A percentile compares a stretch with the other conserved stretches of the same genome.
phyloP scores from a whole-genome alignment of 1,140 invertebrate species.

The Zaprionus inermis region DNA sequence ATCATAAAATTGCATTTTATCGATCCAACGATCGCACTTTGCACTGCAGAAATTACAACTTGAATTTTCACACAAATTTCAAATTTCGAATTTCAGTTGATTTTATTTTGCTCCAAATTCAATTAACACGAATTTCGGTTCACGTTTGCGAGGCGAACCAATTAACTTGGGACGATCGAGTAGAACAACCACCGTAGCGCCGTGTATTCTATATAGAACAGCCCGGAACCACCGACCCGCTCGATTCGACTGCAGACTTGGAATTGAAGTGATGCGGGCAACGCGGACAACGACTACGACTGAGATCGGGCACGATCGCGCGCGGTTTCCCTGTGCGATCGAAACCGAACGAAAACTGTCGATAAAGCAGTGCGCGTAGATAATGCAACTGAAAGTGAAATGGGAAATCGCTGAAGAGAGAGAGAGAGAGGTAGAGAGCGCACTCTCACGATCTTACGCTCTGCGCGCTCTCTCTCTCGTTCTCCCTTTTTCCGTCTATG shows the following conservation, averaged over 20 bases:
- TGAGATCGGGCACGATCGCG: slow-evolving; percentile 29
- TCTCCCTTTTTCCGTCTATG: too few relatives aligned
- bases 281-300: neutral
- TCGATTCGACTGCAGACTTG: slow-evolving; percentile 69
- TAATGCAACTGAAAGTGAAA: slow-evolving; percentile 37
- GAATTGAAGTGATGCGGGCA: slow-evolving; percentile 57
- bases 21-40: neutral
- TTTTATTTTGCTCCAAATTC: slow-evolving; percentile 6
- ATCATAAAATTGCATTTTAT: slow-evolving; percentile 2
- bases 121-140: slow-evolving; percentile 47
- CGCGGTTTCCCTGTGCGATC: neutral
- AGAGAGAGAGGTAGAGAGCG: slow-evolving; percentile 10
- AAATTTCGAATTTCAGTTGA: slow-evolving; percentile 16
- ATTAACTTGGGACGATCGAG: neutral
- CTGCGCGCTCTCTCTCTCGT: neutral
- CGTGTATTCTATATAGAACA: slow-evolving; percentile 3
- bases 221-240: slow-evolving; percentile 62
- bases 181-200: neutral
- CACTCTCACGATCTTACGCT: slow-evolving; percentile 13
- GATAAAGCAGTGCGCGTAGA: slow-evolving; percentile 53
- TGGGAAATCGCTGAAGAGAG: slow-evolving; percentile 52
- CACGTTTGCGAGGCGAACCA: slow-evolving; percentile 32
- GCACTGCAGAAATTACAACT: slow-evolving; percentile 31
- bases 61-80: slow-evolving; percentile 26
- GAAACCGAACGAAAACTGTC: slow-evolving; percentile 47